Conservation (phyloP, 1,140 invertebrate genomes). For the Monomorium pharaonis region DNA sequence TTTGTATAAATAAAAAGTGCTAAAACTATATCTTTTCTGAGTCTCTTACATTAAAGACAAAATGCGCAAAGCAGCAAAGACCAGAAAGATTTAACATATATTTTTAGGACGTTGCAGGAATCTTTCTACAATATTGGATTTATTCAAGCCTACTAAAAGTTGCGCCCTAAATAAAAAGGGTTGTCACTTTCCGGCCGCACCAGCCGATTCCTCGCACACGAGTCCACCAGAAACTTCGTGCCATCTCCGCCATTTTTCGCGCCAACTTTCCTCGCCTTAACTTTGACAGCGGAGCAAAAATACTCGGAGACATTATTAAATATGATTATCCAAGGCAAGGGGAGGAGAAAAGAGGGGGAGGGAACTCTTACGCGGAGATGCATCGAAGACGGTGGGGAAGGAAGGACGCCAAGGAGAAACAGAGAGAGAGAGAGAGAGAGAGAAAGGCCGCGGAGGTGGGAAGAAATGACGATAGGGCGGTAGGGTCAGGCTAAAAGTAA, state of each 20-base stretch:
- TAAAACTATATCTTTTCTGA: background rate
- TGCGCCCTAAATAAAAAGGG: slow-evolving; percentile 85
- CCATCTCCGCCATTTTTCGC: slow-evolving; percentile 69
- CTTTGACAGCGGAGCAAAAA: slow-evolving; percentile 82
- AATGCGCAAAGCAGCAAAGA: slow-evolving; percentile 15
- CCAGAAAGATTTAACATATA: slow-evolving; percentile 40
- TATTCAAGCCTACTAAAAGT: slow-evolving; percentile 81
- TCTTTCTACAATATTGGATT: slow-evolving; percentile 82
- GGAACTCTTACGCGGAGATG: background rate
- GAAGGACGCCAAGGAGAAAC: slow-evolving; percentile 34
- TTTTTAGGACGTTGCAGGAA: slow-evolving; percentile 43
- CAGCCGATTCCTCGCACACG: slow-evolving; percentile 51
- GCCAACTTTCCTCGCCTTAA: slow-evolving; percentile 73
- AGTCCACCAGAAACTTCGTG: slow-evolving; percentile 59
- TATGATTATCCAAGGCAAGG: slow-evolving; percentile 80
- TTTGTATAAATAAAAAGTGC: background rate
- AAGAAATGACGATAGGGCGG: slow-evolving; percentile 48
- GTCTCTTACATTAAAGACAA: background rate
- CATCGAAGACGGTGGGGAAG: background rate
- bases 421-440: slow-evolving; percentile 64
- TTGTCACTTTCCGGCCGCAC: slow-evolving; percentile 77
- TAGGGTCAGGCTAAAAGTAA: slow-evolving; percentile 75
- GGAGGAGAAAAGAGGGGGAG: background rate
- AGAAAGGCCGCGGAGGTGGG: slow-evolving; percentile 54
- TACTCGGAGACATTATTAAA: slow-evolving; percentile 84